Base-by-base conservation (phyloP, 2,888 invertebrate species). In the Callyntrura guangdongensis region DNA sequence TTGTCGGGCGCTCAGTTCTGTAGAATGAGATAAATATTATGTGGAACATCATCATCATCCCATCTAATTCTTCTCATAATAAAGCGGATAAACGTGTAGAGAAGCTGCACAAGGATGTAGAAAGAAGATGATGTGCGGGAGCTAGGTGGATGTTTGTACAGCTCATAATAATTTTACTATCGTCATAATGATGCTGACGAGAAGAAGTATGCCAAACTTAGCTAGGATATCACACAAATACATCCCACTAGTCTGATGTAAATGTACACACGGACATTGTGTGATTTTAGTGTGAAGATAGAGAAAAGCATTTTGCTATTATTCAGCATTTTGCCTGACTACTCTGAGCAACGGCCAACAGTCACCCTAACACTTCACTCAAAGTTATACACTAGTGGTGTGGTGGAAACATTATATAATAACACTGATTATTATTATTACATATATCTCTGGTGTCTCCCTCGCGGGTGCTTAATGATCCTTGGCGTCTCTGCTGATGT, bases 381-480 rank as follows among this genome's bases (percentile, higher is more conserved):
- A 79, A 79, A 87, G 79, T 67, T 86, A 36, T 64, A 59, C 47
- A 59, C 59, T 86, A 53, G 53, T 79, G 61, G 45, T 22, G 12
- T 59, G 14, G 74, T 77, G 74, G 25, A 20, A 64, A 20, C 64
- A 64, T 59, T 12, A 49, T 56, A 49, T 64, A 82, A 61, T 64
- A 82, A 64, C 17, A 82, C 64, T 82, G 36, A 64, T 64, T 36
- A 82, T 82, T 81, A 81, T 81, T 82, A 82, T 64, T 82, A 59
- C 61, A 47, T 59, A 67, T 79, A 86, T 83, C 49, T 74, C 87
- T 83, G 5, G 86, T 82, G 87, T 89, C 81, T 86, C 88, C 91
- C 91, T 91, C 88, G 89, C 91, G 91, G 89, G 83, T 92, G 92
- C 90, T 91, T 93, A 93, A 93, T 93, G 93, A 93, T 93, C 87